Conservation (phyloP, 2,888 invertebrate species). For the Priocnemis perturbator region DNA sequence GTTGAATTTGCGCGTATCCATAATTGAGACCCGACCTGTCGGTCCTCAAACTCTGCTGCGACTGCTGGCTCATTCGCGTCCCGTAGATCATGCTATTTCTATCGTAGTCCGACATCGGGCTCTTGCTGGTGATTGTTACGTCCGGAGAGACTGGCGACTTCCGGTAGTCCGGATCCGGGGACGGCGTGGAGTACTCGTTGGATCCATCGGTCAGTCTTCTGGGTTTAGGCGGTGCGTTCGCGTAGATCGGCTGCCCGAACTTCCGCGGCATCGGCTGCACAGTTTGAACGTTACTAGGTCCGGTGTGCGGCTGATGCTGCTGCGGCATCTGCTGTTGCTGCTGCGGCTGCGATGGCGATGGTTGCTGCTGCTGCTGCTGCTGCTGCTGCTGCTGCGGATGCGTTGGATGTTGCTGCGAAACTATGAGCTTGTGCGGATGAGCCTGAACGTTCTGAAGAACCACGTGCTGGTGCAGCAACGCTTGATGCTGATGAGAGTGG, state of each 20-base stretch:
- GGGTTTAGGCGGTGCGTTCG: slow-evolving; percentile 93
- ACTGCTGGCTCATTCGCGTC: slow-evolving; percentile 49
- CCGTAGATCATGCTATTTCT: slow-evolving; percentile 65
- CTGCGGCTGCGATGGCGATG: slow-evolving; percentile 45
- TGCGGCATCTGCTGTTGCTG: slow-evolving; percentile 38
- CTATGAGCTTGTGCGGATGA: slow-evolving; percentile 42
- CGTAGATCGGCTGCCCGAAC: slow-evolving; percentile 85
- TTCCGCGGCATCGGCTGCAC: slow-evolving; percentile 71
- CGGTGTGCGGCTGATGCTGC: slow-evolving; percentile 57
- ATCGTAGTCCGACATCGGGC: slow-evolving; percentile 65
- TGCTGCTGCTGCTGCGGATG: slow-evolving; percentile 44
- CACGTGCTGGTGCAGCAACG: slow-evolving; percentile 53
- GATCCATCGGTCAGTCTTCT: slow-evolving; percentile 85
- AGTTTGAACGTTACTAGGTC: slow-evolving; percentile 61
- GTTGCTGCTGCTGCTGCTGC: slow-evolving; percentile 47
- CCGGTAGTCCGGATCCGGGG: slow-evolving; percentile 71
- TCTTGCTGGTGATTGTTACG: slow-evolving; percentile 60
- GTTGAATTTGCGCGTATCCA: slow-evolving; percentile 67
- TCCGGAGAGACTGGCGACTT: slow-evolving; percentile 65
- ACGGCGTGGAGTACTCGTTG: slow-evolving; percentile 82
- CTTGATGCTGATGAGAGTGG: slow-evolving; percentile 58
- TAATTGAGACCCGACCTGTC: slow-evolving; percentile 71
- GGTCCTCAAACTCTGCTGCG: slow-evolving; percentile 65
- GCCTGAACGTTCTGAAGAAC: slow-evolving; percentile 38
- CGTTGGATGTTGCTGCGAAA: slow-evolving; percentile 41